Evolutionary conservation across 2,888 invertebrate genomes (phyloP), one percentile per base, ranked within the genome.

Genomic region (Omphaloscelis lunosa): DNA sequence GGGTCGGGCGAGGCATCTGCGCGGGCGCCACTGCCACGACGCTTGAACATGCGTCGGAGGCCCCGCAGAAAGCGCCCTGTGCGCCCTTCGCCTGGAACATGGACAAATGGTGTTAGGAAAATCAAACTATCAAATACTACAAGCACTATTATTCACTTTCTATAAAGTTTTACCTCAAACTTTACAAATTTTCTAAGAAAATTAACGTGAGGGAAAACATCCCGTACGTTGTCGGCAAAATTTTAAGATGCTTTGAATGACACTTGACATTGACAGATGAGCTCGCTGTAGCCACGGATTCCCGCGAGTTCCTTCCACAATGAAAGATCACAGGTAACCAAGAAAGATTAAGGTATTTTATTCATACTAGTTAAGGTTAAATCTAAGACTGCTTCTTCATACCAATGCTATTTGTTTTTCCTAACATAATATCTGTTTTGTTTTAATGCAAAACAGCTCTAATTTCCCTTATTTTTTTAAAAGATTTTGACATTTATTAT

Each of bases 41-140:
- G 97, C 94, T 98, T 97, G 94, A 98, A 98, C 95, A 98, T 98
- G 90, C 97, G 97, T 89, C 97, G 97, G 87, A 97, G 97, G 53
- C 97, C 98, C 89, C 98, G 97, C 80, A 98, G 97, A 92, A 98
- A 98, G 76, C 98, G 97, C n/a, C 97, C 97, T 79, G 97, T 97
- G 86, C 96, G 96, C 67, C 96, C 96, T 88, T 96, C 96, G 93
- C 96, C 96, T 96, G 94, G 63, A 95, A 95, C 8, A 73, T 51
- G 23, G 4, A 68, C 61, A 56, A 9, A 41, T 23, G 9, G 8
- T 5, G 12, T 84, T 69, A 84, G 51, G 0, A 61, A 69, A 17
- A 20, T 15, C 7, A 5, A n/a, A 15, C 39, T n/a, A 39, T 62
- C 23, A 45, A 66, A 27, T 20, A 45, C 4, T 29, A 41, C 17